Conservation (phyloP, 2,888 invertebrate species). For the Rhagium mordax region DNA sequence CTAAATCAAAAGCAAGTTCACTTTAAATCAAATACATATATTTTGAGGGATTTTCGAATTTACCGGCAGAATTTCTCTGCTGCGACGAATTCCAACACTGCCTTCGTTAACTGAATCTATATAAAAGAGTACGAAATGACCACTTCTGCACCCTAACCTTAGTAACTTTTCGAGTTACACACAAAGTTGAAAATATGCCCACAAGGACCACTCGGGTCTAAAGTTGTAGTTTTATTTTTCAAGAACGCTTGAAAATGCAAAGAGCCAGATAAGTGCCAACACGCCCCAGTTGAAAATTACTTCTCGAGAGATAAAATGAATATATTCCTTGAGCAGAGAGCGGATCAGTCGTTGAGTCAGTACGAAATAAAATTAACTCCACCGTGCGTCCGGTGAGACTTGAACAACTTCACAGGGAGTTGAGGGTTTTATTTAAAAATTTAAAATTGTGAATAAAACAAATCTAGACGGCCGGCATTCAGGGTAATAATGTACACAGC, state of each 20-base stretch:
- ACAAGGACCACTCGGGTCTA: neutral
- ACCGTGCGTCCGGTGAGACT: neutral
- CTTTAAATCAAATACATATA: no score
- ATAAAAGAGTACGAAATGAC: neutral
- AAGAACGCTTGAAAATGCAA: neutral
- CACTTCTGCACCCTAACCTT: neutral
- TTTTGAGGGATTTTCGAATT: no score
- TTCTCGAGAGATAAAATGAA: neutral
- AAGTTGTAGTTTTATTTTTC: slow-evolving; percentile 15
- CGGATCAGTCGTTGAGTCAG: neutral
- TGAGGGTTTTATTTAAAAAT: neutral
- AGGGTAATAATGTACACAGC: neutral
- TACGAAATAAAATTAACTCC: neutral
- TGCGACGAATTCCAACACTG: neutral
- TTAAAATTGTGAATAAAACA: neutral
- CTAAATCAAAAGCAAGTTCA: no score
- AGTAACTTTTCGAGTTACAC: neutral
- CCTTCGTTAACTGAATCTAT: neutral
- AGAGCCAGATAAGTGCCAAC: slow-evolving; percentile 7
- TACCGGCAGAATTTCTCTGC: neutral
- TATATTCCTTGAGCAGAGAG: neutral
- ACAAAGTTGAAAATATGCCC: slow-evolving; percentile 15
- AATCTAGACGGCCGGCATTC: neutral
- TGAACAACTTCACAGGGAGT: neutral
- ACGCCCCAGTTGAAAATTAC: neutral